A percentile compares a stretch with the other conserved stretches of the same genome.
Conservation (phyloP, 2,113 vertebrate genomes). For the Eurystomus gularis region DNA sequence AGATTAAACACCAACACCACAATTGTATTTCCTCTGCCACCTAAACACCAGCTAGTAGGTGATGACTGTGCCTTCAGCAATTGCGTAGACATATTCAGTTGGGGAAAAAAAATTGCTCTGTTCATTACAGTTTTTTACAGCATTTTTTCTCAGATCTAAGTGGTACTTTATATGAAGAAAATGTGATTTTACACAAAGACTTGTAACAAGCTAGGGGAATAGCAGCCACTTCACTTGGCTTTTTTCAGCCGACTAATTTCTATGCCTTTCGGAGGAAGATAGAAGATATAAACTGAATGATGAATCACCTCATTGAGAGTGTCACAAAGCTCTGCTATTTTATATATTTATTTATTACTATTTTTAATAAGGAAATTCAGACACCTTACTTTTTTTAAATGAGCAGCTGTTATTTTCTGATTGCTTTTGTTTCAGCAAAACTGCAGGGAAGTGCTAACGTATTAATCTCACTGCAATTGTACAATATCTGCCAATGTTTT, state of each 20-base stretch:
- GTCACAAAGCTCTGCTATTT: constrained; percentile 1
- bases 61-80: background rate
- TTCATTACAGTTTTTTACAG: background rate
- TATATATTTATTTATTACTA: constrained; percentile 4
- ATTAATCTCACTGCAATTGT: background rate
- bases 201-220: background rate
- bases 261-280: constrained; percentile 36
- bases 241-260: constrained; percentile 35
- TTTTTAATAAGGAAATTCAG: constrained; percentile 64
- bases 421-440: constrained; percentile 55
- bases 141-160: background rate
- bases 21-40: background rate
- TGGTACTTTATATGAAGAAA: background rate
- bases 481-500: background rate
- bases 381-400: constrained; percentile 62
- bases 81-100: background rate
- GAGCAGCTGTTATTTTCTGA: constrained; percentile 55
- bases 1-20: background rate
- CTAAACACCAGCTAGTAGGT: background rate
- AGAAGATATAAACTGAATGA: constrained; percentile 55
- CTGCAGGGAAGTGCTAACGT: background rate
- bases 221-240: background rate
- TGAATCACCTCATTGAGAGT: background rate
- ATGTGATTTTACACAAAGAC: background rate
- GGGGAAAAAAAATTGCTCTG: background rate